Base-by-base conservation (phyloP, 2,113 vertebrate genomes). In the Sigmodon hispidus region DNA sequence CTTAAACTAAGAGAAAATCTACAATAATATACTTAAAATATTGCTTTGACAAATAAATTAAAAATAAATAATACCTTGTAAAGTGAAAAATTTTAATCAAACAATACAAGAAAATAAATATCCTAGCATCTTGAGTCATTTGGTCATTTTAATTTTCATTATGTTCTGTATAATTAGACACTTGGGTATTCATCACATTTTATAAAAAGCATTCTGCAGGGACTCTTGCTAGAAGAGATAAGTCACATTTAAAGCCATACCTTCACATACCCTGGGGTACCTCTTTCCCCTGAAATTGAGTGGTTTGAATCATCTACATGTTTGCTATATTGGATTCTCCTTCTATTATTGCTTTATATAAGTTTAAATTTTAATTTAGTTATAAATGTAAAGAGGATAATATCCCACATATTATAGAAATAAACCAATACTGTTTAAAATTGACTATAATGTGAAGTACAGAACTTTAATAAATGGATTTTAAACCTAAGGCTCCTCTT, bases 131-230 rank as follows among this genome's bases (percentile, higher is more conserved):
- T 24, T 81, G 24, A 92, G 90, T 96, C 16, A 85, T 43, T 50
- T 45, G 91, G 90, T 96, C 16, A 85, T 43, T 50, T 45, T 89
- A 40, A 96, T 96, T 97, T 97, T 40, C 69, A 43, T 87, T 95
- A 34, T 92, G 95, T 93, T 40, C 43, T 55, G 4, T 31, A 19
- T 86, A 96, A 93, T 93, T 96, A 91, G 89, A 17, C 48, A 77
- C 4, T 22, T 57, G 19, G 0, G 6, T 77, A 94, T 90, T 93
- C 76, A 94, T 55, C 59, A 97, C 3, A 79, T 16, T 29, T 79
- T 83, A 24, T 84, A 92, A 86, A 81, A 91, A 88, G 26, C 40
- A 12, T 69, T 95, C 22, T 85, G 61, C 65, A 92, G 10, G 55
- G 52, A 94, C 36, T 43, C 12, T 55, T 97, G 24, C 43, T 87